phyloP scores from a whole-genome alignment of 2,113 vertebrate species.

The Passer montanus region DNA sequence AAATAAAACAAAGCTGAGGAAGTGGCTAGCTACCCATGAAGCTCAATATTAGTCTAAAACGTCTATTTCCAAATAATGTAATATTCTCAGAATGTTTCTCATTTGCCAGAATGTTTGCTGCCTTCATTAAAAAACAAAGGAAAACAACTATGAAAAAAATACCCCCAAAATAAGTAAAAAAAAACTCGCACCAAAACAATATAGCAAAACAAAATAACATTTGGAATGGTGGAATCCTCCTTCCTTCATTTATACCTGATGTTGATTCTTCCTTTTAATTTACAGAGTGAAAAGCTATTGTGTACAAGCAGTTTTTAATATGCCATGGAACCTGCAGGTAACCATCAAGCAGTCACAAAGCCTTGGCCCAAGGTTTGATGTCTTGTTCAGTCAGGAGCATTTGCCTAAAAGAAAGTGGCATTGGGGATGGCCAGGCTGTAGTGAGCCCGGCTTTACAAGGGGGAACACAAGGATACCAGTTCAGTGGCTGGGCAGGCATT shows the following conservation, averaged over 20 bases:
- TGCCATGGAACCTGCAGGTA: neutral
- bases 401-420: neutral
- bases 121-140: neutral
- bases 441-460: neutral
- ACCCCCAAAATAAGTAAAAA: neutral
- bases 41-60: neutral
- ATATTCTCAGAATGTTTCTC: neutral
- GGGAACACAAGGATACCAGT: neutral
- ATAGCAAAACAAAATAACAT: neutral
- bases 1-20: conserved; percentile 48
- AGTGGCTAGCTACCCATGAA: neutral
- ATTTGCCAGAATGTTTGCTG: neutral
- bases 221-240: neutral
- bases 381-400: accelerated
- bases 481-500: conserved; percentile 3
- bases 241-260: neutral
- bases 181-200: neutral
- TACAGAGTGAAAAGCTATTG: neutral
- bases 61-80: neutral
- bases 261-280: neutral
- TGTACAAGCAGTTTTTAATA: neutral
- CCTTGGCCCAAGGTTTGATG: neutral
- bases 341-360: neutral
- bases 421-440: neutral
- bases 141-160: neutral